Evolutionary conservation across 2,888 invertebrate genomes (phyloP), one percentile per base, ranked within the genome.

Genomic region (Pilophorus perplexus): DNA sequence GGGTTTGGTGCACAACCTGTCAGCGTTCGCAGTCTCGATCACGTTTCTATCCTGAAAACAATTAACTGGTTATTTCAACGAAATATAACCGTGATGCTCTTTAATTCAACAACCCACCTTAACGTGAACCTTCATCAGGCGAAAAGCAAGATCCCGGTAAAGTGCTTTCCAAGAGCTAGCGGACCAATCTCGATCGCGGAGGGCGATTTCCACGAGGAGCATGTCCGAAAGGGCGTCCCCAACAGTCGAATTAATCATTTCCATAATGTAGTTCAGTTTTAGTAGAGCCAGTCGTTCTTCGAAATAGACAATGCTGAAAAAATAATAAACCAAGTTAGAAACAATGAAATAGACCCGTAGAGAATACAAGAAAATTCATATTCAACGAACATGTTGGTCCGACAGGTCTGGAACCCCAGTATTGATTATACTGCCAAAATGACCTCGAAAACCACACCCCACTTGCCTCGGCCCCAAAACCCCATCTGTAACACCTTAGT

Each of bases 201-300:
- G 82, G 57, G 97, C 88, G 0, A 89, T 86, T 78, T 99, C 99
- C 1, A 98, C 95, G 3, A 96, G 77, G 67, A 99, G 81, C 84
- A 99, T 83, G 75, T 98, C 98, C 0, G 97, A 94, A 62, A 99
- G 86, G 2, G 98, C 98, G 80, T 99, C 99, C 0, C 99, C 99
- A 0, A 98, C 93, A 0, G 91, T 88, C 79, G 95, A 93, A 77
- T 96, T 97, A 12, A 93, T 91, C 73, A 96, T 81, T 76, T 93
- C 87, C 52, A 54, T 64, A 44, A 33, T 33, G 6, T 33, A 12
- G 12, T 33, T 33, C 12, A 33, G 33, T 12, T 33, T 33, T 33
- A 8, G 33, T 12, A 37, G 37, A 37, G 12, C n/a, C n/a, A n/a
- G n/a, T n/a, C n/a, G n/a, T n/a, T n/a, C n/a, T n/a, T n/a, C n/a